phyloP scores from a whole-genome alignment of 2,797 vertebrate genomes.

The Pyrocephalus nanus region DNA sequence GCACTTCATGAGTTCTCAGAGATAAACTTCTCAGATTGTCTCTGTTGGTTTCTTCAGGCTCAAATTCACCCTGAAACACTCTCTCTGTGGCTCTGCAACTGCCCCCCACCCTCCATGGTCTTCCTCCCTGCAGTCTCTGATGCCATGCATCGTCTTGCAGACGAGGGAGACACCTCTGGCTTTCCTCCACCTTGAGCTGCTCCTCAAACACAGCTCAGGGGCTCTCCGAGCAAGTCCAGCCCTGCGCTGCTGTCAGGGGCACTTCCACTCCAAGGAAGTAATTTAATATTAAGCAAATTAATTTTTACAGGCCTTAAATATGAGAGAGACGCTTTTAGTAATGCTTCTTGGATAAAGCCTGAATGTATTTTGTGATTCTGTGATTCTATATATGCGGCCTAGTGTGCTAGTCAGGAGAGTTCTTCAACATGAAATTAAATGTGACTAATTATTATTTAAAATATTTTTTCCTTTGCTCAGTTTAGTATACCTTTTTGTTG shows the following conservation, averaged over 20 bases:
- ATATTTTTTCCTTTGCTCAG: background rate
- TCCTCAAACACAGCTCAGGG: background rate
- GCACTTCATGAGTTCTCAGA: background rate
- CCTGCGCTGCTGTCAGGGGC: background rate
- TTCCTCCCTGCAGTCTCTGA: background rate
- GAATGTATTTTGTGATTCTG: background rate
- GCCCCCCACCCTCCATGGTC: rapidly evolving
- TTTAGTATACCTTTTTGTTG: background rate
- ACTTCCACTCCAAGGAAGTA: background rate
- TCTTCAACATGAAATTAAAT: background rate
- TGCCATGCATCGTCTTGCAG: background rate
- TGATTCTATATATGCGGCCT: background rate
- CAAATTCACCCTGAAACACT: background rate
- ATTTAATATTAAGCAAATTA: background rate
- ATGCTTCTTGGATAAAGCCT: background rate
- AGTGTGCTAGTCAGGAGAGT: background rate
- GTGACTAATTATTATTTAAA: background rate
- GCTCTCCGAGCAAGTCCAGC: background rate
- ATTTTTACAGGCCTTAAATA: background rate
- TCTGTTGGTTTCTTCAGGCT: background rate
- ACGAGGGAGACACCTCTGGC: background rate
- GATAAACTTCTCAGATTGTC: background rate
- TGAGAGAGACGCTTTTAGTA: background rate
- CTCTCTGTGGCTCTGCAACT: background rate
- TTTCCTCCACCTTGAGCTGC: background rate